Percentiles rank a stretch among this genome's conserved stretches.
Evolutionary conservation across 2,113 vertebrate genomes (phyloP).

Genomic region (Dicaeum eximium): DNA sequence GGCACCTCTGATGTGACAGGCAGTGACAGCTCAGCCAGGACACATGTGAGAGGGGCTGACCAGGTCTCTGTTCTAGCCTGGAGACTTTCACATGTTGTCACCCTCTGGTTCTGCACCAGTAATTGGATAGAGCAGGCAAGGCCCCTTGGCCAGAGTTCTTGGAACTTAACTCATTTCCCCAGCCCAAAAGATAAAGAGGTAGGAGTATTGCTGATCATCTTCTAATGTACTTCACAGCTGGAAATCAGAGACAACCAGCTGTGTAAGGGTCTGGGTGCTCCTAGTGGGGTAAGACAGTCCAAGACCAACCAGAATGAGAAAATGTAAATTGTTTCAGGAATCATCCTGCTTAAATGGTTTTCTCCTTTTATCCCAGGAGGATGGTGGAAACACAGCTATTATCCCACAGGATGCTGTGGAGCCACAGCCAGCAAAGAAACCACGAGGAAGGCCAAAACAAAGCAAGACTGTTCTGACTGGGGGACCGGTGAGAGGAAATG

Average conservation of each 20-base stretch:
- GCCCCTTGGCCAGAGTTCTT: neutral
- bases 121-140: neutral
- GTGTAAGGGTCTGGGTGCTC: neutral
- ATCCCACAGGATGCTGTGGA: neutral
- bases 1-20: neutral
- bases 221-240: neutral
- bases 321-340: neutral
- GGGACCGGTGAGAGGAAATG: neutral
- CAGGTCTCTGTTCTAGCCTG: neutral
- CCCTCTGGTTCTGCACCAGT: neutral
- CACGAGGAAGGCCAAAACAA: conserved; percentile 65
- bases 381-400: neutral
- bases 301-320: neutral
- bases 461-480: neutral
- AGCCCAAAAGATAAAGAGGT: neutral
- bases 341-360: neutral
- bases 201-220: neutral
- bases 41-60: neutral
- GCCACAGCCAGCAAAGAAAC: conserved; percentile 25
- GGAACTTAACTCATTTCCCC: neutral
- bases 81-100: neutral
- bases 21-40: neutral
- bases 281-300: neutral
- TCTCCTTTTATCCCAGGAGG: neutral
- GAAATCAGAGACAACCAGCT: neutral